These are phyloP conservation scores for Erannis defoliaria DNA, from an alignment of 2,888 invertebrate species.

Conservation along the genomic window DNA sequence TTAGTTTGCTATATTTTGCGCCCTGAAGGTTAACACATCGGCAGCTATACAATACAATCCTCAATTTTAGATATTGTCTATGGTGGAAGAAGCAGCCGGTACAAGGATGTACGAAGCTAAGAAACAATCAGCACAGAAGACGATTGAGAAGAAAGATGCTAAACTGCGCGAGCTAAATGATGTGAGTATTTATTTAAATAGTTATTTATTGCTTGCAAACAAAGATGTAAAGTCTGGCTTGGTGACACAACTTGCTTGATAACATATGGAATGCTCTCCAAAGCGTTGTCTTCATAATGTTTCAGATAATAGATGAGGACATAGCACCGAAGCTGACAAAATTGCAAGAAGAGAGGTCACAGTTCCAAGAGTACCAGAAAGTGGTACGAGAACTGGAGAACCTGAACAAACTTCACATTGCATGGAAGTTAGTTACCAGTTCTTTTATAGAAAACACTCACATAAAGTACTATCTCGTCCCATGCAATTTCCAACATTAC, in stretches of 20 bases:
- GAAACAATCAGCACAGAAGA: slow-evolving; percentile 93
- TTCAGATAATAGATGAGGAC: slow-evolving; percentile 92
- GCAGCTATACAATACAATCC: background rate
- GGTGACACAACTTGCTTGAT: background rate
- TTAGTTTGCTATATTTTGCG: too few relatives aligned
- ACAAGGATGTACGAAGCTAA: slow-evolving; percentile 98
- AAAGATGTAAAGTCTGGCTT: too few relatives aligned
- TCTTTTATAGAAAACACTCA: too few relatives aligned
- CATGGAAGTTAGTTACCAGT: slow-evolving; percentile 88
- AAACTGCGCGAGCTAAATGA: slow-evolving; percentile 95
- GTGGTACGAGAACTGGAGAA: slow-evolving; percentile 94
- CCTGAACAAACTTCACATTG: slow-evolving; percentile 90
- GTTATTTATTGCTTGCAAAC: background rate
- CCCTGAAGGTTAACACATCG: background rate
- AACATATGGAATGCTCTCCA: too few relatives aligned
- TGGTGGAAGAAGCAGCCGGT: slow-evolving; percentile 99
- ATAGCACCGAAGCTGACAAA: slow-evolving; percentile 96
- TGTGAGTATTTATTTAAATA: slow-evolving; percentile 76
- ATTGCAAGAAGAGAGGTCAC: slow-evolving; percentile 93
- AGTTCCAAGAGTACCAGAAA: slow-evolving; percentile 95
- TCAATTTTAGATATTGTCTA: slow-evolving; percentile 91
- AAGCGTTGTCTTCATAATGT: slow-evolving; percentile 23
- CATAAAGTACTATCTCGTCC: too few relatives aligned
- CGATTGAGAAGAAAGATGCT: slow-evolving; percentile 96
- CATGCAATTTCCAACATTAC: too few relatives aligned